phyloP scores from a whole-genome alignment of 2,797 vertebrate species.

The Synaphobranchus kaupii region DNA sequence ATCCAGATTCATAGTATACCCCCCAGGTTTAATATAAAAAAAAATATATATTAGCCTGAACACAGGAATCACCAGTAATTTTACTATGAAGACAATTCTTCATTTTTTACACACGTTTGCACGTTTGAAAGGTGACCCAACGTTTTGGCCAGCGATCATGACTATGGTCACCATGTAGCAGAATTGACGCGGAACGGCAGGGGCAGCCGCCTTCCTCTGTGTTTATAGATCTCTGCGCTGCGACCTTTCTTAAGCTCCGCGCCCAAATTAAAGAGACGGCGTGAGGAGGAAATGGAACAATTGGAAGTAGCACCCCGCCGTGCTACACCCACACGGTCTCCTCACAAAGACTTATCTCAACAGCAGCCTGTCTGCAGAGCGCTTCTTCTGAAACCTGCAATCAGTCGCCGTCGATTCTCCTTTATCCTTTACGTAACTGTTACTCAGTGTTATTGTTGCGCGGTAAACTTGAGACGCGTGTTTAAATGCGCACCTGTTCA shows the following conservation, averaged over 20 bases:
- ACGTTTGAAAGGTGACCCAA: background rate
- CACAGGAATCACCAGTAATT: background rate
- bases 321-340: background rate
- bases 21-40: no score
- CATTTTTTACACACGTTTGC: background rate
- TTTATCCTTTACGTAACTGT: background rate
- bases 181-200: background rate
- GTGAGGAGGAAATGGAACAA: constrained; percentile 4
- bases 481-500: background rate
- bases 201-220: background rate
- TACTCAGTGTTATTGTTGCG: background rate
- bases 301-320: background rate
- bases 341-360: background rate
- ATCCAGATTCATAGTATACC: no score
- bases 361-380: background rate
- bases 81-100: background rate
- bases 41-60: background rate
- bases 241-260: background rate
- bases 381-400: background rate
- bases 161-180: background rate
- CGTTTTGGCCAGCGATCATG: background rate
- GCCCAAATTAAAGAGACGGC: background rate
- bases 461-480: background rate
- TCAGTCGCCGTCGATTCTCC: background rate
- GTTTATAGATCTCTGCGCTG: background rate